Conservation (phyloP, 2,113 vertebrate genomes). For the Columba janthina region DNA sequence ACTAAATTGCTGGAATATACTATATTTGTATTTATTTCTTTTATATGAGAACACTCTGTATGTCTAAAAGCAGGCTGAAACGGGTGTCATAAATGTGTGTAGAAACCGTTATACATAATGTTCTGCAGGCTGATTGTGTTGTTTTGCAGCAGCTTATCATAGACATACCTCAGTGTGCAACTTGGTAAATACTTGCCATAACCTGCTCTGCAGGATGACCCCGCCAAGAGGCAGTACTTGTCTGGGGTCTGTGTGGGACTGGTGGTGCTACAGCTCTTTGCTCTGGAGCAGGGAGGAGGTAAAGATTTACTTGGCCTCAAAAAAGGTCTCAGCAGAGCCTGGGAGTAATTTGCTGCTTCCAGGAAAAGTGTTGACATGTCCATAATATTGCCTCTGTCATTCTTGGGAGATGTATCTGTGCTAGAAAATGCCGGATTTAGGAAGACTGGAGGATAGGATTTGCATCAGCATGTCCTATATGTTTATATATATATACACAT, state of each 20-base stretch:
- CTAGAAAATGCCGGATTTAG: background rate
- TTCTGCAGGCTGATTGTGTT: background rate
- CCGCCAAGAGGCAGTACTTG: background rate
- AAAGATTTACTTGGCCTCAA: background rate
- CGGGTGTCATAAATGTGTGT: background rate
- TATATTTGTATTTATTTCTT: constrained; percentile 8
- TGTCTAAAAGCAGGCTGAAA: background rate
- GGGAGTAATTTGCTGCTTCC: background rate
- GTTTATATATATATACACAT: background rate
- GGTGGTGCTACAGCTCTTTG: background rate
- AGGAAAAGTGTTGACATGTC: background rate
- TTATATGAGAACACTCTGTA: background rate
- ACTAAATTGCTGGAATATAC: constrained; percentile 7
- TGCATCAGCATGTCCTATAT: background rate
- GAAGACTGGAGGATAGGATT: background rate
- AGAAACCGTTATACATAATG: background rate
- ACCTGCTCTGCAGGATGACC: background rate
- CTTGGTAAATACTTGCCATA: background rate
- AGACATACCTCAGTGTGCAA: background rate
- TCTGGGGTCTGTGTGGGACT: fast-evolving
- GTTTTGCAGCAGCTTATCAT: too few species aligned
- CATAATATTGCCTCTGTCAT: background rate
- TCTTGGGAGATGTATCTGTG: background rate
- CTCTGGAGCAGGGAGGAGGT: background rate
- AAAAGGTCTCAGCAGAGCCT: background rate